phyloP scores from a whole-genome alignment of 2,888 invertebrate species.

The Zelleria hepariella region DNA sequence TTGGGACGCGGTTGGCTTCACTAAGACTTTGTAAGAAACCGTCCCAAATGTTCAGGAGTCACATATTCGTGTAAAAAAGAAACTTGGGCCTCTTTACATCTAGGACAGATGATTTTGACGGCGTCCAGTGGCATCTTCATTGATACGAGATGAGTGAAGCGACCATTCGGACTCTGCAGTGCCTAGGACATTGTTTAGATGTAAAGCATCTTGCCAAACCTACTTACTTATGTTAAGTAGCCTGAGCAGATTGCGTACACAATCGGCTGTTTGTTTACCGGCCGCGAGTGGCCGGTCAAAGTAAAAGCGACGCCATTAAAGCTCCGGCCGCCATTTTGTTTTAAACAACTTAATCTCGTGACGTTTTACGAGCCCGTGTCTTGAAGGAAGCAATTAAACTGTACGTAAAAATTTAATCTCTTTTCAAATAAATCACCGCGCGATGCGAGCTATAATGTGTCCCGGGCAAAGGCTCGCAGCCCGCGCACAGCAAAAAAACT shows the following conservation, averaged over 20 bases:
- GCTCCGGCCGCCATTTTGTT: slow-evolving; percentile 15
- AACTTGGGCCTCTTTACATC: too few species aligned
- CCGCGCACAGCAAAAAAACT: slow-evolving; percentile 11
- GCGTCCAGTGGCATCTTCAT: too few species aligned
- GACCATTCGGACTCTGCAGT: too few species aligned
- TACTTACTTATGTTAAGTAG: neutral
- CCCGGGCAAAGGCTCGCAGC: slow-evolving; percentile 23
- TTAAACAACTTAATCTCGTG: slow-evolving; percentile 11
- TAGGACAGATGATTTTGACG: too few species aligned
- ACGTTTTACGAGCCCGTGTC: slow-evolving; percentile 28
- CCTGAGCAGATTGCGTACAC: neutral
- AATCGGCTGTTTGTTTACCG: neutral
- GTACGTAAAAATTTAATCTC: slow-evolving; percentile 43
- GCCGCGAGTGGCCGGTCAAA: neutral
- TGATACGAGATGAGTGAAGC: too few species aligned
- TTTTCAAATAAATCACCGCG: slow-evolving; percentile 30
- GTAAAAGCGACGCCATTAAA: slow-evolving; percentile 5
- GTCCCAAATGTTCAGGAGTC: too few species aligned
- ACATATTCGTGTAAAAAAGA: too few species aligned
- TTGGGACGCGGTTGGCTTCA: neutral
- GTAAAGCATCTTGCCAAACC: too few species aligned
- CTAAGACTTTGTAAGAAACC: neutral
- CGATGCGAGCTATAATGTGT: slow-evolving; percentile 25
- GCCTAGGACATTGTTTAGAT: too few species aligned
- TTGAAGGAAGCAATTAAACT: slow-evolving; percentile 50